Evolutionary conservation across 1,140 invertebrate genomes (phyloP).

Genomic region (Vanessa atalanta): DNA sequence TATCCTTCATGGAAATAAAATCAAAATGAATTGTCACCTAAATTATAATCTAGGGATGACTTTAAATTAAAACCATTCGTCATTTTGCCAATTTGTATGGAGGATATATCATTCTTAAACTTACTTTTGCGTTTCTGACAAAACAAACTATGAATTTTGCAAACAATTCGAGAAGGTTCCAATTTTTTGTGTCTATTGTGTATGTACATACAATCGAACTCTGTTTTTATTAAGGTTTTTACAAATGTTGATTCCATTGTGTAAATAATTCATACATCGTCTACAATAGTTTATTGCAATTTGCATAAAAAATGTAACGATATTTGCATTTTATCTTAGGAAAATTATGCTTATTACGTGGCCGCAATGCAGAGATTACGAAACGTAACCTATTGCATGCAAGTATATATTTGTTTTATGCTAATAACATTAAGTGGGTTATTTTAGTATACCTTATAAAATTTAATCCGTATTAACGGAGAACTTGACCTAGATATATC

Average conservation of each 20-base stretch:
- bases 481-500: too few relatives aligned
- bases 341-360: slow-evolving; percentile 7
- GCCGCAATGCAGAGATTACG: slow-evolving; percentile 2
- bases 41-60: too few relatives aligned
- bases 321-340: slow-evolving; percentile 1
- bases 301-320: slow-evolving; percentile 7
- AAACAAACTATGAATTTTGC: too few relatives aligned
- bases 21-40: not conserved
- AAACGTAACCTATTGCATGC: not conserved
- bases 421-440: not conserved
- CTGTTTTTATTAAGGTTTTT: not conserved
- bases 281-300: not conserved
- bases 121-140: too few relatives aligned
- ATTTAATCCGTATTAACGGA: too few relatives aligned
- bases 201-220: too few relatives aligned
- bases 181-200: too few relatives aligned
- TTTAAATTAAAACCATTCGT: too few relatives aligned
- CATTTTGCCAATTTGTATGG: too few relatives aligned
- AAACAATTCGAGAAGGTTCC: too few relatives aligned
- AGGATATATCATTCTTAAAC: too few relatives aligned
- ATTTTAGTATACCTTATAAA: too few relatives aligned
- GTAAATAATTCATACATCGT: not conserved
- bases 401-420: not conserved
- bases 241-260: not conserved
- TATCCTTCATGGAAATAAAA: not conserved